Base-by-base conservation (phyloP, 1,140 invertebrate species). In the Conopomorpha cramerella region DNA sequence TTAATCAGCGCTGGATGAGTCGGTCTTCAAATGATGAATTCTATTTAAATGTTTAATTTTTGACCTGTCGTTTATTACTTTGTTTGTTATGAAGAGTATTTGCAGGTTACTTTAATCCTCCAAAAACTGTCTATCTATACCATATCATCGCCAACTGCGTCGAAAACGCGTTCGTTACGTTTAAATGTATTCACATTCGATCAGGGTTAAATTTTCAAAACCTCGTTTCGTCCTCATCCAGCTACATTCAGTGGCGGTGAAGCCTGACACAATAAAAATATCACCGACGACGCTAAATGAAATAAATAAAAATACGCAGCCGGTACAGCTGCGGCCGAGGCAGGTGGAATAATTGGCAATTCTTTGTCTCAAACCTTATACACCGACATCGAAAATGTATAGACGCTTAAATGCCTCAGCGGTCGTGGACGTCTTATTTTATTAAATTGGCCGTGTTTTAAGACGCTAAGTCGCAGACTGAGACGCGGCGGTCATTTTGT, bases 331-430 rank as follows among this genome's bases (percentile, higher is more conserved):
- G 66, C 62, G 52, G 58, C 54, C 53, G 54, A 54, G 55, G 67
- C 70, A 74, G 70, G 67, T 72, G 70, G 62, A 72, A 65, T 76
- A 71, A 76, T 71, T 72, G 67, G 61, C 65, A 64, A 72, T 70
- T 72, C 70, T 72, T 76, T 72, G 70, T 76, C 62, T 72, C 70
- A 61, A 55, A 38, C 54, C 57, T 49, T 64, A 48, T 49, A 19
- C 34, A 49, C 50, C 49, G 55, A 42, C 58, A 46, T 51, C 59
- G 53, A 64, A 64, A 65, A 60, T 55, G 55, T 50, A 55, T 49
- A 46, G 40, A 40, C 34, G 41, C 49, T 57, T 48, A 62, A 55
- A 56, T 60, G 52, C 53, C 46, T 53, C 50, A 46, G 45, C 38
- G n/a, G n/a, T 51, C 43, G 31, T 19, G 49, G 43, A 44, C 50